Base-by-base conservation (phyloP, 2,797 vertebrate genomes). In the Champsocephalus gunnari region DNA sequence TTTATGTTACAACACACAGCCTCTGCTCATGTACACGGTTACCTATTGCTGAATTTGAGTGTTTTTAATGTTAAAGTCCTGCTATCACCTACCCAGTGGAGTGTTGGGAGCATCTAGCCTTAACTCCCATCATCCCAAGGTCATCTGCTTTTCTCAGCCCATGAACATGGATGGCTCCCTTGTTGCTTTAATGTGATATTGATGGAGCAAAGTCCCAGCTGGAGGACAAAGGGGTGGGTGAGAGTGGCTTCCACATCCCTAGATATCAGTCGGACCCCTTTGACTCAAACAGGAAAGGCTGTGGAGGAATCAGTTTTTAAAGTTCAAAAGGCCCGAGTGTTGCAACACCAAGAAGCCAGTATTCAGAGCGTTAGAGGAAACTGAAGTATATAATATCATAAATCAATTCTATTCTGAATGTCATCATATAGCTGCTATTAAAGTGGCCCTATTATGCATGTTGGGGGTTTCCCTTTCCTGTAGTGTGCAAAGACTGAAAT, bases 181-280 rank as follows among this genome's bases (percentile, higher is more conserved):
- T n/a, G 49, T 51, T 77, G 32, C 63, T 78, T 81, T 86, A 85
- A 89, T 84, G 78, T 43, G 49, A 71, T 87, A 91, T 86, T 64
- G 87, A 89, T 89, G 62, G 53, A 80, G 65, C 3, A 3, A 58
- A 45, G 41, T 56, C 53, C 58, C 65, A 64, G 62, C 48, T 59
- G 62, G 45, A 77, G 53, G 45, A 74, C 55, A 51, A 49, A 43
- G 54, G 32, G 47, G 45, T 9, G 28, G 45, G 11, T 47, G 13
- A 16, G 50, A 44, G 24, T 13, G 28, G 61, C 38, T 59, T 57
- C 59, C 67, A 68, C 57, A 49, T 71, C 34, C 44, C 17, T 8
- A 16, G 17, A 56, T 62, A 54, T 75, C 62, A 56, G 13, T 38
- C 3, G 17, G 58, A 71, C 48, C 7, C 9, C 2, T 51, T 1